Conservation (phyloP, 1,140 invertebrate genomes). For the Triops longicaudatus region DNA sequence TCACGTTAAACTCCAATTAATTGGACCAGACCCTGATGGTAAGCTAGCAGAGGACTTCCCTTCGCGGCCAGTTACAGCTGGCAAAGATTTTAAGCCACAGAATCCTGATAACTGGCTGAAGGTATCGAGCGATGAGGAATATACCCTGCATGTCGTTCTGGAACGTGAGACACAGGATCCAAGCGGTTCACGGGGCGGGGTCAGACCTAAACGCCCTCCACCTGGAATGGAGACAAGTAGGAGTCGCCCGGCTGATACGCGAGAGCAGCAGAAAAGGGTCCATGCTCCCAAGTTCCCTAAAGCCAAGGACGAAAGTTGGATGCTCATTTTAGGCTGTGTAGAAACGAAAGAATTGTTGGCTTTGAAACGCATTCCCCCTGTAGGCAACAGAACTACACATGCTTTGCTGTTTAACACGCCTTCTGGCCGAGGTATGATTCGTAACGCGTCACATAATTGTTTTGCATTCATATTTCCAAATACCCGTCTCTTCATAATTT, state of each 20-base stretch:
- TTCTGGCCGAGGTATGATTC: slow-evolving; percentile 43
- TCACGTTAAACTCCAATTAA: neutral
- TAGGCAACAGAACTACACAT: slow-evolving; percentile 40
- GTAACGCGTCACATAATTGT: neutral
- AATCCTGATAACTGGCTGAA: slow-evolving; percentile 4
- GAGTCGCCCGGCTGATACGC: neutral
- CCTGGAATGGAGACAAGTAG: neutral
- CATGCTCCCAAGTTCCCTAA: slow-evolving; percentile 79
- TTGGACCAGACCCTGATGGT: slow-evolving; percentile 17
- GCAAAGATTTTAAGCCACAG: neutral
- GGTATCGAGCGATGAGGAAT: neutral
- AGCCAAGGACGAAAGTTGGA: slow-evolving; percentile 92
- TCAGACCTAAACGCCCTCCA: slow-evolving; percentile 12
- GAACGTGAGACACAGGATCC: neutral
- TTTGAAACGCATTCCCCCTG: slow-evolving; percentile 61
- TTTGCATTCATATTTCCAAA: too few relatives aligned
- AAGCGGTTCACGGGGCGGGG: slow-evolving; percentile 13
- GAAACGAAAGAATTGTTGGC: slow-evolving; percentile 67
- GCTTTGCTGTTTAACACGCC: slow-evolving; percentile 59
- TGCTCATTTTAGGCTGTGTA: slow-evolving; percentile 70
- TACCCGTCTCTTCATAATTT: too few relatives aligned
- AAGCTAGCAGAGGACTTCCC: neutral
- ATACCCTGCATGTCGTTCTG: slow-evolving; percentile 18
- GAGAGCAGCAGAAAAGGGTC: slow-evolving; percentile 43
- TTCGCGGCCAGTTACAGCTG: neutral